Evolutionary conservation across 2,888 invertebrate species (phyloP), one percentile per base, ranked within the genome.

Genomic region (Tuberolachnus salignus): DNA sequence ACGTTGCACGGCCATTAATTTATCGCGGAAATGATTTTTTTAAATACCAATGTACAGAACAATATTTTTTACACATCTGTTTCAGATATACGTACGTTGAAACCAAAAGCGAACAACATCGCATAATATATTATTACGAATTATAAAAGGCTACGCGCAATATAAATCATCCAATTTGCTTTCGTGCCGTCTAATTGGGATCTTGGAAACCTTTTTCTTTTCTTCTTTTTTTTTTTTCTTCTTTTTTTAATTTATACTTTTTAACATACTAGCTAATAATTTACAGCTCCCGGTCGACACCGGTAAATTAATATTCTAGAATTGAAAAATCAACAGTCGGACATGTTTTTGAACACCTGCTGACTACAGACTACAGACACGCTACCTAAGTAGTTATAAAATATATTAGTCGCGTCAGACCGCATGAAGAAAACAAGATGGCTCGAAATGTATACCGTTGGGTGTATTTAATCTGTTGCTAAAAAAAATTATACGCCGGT

Each of bases 321-420:
- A 69, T 78, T 23, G 69, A 78, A 78, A 78, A 67, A 78, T 78
- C 78, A 69, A 59, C 78, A 51, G 75, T 67, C 14, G 55, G n/a
- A 61, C 42, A 51, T 69, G 67, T 61, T 67, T 67, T 34, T 26
- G 66, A 67, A 44, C 75, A 75, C 75, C 78, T 59, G 67, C 78
- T 78, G 78, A 49, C 21, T 34, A 21, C 23, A 10, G 19, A 23
- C 34, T 13, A 23, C 13, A 34, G 8, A 23, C n/a, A 23, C 61
- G 61, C 23, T 42, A 51, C 19, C 61, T 63, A 46, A 71, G 72
- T 21, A 26, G 51, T 46, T 72, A 34, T 44, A 4, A 44, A 13
- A 10, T 14, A 44, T 59, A 13, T 49, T 16, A 19, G 57, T 46
- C n/a, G 16, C 57, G 44, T 57, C 23, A 44, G 13, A 55, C 42